Evolutionary conservation across 2,888 invertebrate genomes (phyloP).

Genomic region (Thymelicus acteon): DNA sequence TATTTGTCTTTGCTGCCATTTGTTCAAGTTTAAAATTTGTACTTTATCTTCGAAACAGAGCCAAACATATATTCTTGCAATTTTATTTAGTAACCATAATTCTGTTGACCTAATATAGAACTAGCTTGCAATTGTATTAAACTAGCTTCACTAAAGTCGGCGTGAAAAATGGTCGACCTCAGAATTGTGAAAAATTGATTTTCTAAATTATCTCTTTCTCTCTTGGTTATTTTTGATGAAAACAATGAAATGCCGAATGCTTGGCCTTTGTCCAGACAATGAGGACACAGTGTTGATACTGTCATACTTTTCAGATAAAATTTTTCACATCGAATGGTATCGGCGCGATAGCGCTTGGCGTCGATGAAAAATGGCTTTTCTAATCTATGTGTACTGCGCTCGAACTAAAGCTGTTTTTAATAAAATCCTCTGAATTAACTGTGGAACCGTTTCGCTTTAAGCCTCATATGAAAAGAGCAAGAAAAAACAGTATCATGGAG

Average conservation of each 20-base stretch:
- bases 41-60: slow-evolving; percentile 9
- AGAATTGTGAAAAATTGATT: slow-evolving; percentile 33
- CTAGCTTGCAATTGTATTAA: slow-evolving; percentile 25
- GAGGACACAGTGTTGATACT: slow-evolving; percentile 37
- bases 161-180: slow-evolving; percentile 31
- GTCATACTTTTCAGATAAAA: slow-evolving; percentile 38
- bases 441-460: slow-evolving; percentile 30
- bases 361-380: slow-evolving; percentile 35
- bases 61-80: slow-evolving; percentile 13
- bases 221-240: slow-evolving; percentile 33
- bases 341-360: slow-evolving; percentile 29
- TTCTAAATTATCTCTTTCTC: slow-evolving; percentile 27
- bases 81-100: slow-evolving; percentile 22
- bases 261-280: slow-evolving; percentile 36
- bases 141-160: slow-evolving; percentile 25
- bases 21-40: too few species aligned
- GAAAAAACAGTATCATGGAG: slow-evolving; percentile 32
- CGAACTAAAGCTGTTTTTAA: slow-evolving; percentile 34
- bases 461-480: slow-evolving; percentile 33
- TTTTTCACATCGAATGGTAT: slow-evolving; percentile 33
- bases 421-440: slow-evolving; percentile 37
- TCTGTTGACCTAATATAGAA: slow-evolving; percentile 23
- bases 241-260: slow-evolving; percentile 35
- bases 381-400: slow-evolving; percentile 34
- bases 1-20: neutral